These are phyloP conservation scores for Jordanella pulchra DNA, from an alignment of 2,797 vertebrate species.

Conservation along the genomic window DNA sequence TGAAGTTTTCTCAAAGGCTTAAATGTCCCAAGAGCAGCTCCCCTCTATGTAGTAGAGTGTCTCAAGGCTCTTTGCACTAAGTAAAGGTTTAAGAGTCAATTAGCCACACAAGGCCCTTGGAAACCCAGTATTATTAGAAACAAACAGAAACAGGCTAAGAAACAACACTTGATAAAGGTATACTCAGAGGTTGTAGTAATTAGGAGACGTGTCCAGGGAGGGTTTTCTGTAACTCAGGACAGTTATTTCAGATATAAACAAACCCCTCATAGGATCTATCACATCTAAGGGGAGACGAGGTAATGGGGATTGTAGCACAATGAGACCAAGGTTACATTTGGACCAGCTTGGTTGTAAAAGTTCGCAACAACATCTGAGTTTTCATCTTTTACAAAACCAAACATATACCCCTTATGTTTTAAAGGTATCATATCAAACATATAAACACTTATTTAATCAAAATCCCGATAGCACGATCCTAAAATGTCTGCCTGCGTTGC, in stretches of 20 bases:
- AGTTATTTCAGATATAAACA: conserved; percentile 36
- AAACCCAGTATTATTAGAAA: conserved; percentile 67
- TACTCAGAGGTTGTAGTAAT: conserved; percentile 48
- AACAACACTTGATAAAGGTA: conserved; percentile 41
- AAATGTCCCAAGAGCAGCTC: conserved; percentile 21
- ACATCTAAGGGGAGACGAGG: conserved; percentile 40
- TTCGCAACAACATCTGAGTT: not conserved
- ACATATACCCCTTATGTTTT: conserved; percentile 3
- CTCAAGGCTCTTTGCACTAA: conserved; percentile 48
- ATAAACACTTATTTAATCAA: conserved; percentile 20
- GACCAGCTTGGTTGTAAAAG: not conserved
- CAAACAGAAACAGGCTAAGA: conserved; percentile 69
- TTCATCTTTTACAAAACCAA: not conserved
- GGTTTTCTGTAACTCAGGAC: conserved; percentile 50
- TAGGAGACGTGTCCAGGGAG: conserved; percentile 44
- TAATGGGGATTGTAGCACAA: conserved; percentile 19
- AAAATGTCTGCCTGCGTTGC: conserved; percentile 23
- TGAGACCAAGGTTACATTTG: conserved; percentile 13
- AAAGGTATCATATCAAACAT: conserved; percentile 10
- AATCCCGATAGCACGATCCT: conserved; percentile 23
- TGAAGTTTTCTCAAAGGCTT: conserved; percentile 8
- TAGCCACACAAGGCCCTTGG: conserved; percentile 52
- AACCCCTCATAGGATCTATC: conserved; percentile 44
- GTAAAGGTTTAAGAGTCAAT: conserved; percentile 65
- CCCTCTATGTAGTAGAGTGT: conserved; percentile 36